Percentiles rank a stretch among this genome's conserved stretches.
These are phyloP conservation scores for Taenioides sp. DNA, from an alignment of 2,797 vertebrate genomes.

Conservation along the genomic window DNA sequence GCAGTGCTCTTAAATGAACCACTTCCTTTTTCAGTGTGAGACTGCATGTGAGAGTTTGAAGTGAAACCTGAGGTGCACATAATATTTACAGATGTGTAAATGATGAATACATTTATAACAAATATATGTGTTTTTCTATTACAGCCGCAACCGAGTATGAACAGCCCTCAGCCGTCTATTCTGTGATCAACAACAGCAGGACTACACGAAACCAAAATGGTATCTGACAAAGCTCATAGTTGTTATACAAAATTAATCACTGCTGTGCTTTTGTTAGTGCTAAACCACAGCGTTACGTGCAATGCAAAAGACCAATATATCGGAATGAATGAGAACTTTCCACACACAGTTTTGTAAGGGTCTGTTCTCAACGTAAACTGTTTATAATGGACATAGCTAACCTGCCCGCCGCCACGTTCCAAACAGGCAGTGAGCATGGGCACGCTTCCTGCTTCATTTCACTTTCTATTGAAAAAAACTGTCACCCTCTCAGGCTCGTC, in stretches of 20 bases:
- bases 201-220: neutral
- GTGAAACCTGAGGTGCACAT: neutral
- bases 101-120: neutral
- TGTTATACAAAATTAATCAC: neutral
- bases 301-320: neutral
- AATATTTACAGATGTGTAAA: neutral
- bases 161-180: neutral
- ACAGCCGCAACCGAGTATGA: neutral
- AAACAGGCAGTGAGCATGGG: too few relatives aligned
- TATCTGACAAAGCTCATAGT: neutral
- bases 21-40: neutral
- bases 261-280: neutral
- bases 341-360: neutral
- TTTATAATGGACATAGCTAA: too few relatives aligned
- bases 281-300: neutral
- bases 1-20: neutral
- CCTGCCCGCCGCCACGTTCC: too few relatives aligned
- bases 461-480: too few relatives aligned
- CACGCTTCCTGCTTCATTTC: too few relatives aligned
- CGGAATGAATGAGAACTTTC: neutral
- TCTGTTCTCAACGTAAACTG: too few relatives aligned
- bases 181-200: neutral
- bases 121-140: neutral
- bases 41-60: neutral
- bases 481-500: too few relatives aligned